Percentiles rank a stretch among this genome's conserved stretches.
Evolutionary conservation across 2,888 invertebrate genomes (phyloP).

Genomic region (Pammene aurita): DNA sequence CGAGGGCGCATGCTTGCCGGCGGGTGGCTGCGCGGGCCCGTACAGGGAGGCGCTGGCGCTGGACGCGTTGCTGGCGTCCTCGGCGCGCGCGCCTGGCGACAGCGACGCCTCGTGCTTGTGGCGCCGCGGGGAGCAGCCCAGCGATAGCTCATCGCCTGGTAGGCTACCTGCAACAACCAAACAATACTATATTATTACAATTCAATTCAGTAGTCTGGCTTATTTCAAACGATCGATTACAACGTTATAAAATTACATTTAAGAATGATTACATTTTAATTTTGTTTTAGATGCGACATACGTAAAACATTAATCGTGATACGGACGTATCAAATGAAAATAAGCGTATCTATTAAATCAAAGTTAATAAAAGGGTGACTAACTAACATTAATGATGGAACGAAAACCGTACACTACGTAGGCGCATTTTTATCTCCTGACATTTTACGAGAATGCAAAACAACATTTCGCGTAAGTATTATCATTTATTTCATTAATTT

Average conservation of each 20-base stretch:
- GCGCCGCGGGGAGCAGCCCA: conserved; percentile 83
- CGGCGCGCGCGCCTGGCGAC: conserved; percentile 87
- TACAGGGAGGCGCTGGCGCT: conserved; percentile 85
- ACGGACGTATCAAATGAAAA: background rate
- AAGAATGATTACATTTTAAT: background rate
- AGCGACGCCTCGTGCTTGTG: conserved; percentile 86
- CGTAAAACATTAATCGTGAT: background rate
- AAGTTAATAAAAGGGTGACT: background rate
- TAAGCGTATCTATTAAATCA: background rate
- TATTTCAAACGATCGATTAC: background rate
- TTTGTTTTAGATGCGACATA: background rate
- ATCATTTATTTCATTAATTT: background rate
- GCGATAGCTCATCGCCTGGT: conserved; percentile 90
- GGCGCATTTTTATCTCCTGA: background rate
- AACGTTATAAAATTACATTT: background rate
- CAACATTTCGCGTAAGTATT: background rate
- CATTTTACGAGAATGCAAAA: background rate
- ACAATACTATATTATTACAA: conserved; percentile 12
- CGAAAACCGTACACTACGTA: background rate
- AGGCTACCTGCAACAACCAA: conserved; percentile 87
- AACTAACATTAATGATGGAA: background rate
- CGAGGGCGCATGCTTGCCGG: conserved; percentile 77
- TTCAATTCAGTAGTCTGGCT: background rate
- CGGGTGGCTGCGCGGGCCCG: conserved; percentile 68
- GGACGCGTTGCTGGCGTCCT: conserved; percentile 89